phyloP scores from a whole-genome alignment of 2,113 vertebrate genomes.

The Misgurnus anguillicaudatus region DNA sequence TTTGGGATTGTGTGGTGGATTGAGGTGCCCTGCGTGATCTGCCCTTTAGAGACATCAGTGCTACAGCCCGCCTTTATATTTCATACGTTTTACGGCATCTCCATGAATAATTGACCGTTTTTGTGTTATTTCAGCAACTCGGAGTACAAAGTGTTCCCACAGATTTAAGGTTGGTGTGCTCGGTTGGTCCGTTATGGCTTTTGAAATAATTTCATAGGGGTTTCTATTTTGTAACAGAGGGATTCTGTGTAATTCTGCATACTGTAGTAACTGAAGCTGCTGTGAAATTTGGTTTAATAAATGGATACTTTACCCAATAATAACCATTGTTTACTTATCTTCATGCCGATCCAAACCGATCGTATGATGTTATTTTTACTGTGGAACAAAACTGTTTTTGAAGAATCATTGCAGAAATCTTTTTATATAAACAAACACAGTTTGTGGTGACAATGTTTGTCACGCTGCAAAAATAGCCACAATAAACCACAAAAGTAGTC shows the following conservation, averaged over 20 bases:
- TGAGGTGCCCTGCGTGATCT: constrained; percentile 38
- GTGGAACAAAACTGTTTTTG: too few species aligned
- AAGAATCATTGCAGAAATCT: too few species aligned
- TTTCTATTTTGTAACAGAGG: not conserved
- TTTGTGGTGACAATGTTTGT: too few species aligned
- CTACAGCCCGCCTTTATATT: constrained; percentile 42
- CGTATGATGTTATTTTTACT: too few species aligned
- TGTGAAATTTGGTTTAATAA: not conserved
- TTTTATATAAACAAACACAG: too few species aligned
- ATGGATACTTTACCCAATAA: not conserved
- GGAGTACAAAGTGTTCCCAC: constrained; percentile 34
- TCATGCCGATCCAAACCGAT: not conserved
- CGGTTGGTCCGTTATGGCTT: constrained; percentile 11
- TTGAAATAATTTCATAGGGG: not conserved
- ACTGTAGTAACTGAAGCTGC: not conserved
- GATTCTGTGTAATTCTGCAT: not conserved
- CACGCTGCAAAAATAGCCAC: too few species aligned
- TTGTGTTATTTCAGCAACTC: constrained; percentile 44
- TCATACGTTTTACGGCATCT: constrained; percentile 46
- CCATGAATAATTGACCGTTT: constrained; percentile 48
- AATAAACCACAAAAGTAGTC: too few species aligned
- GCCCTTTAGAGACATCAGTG: constrained; percentile 25
- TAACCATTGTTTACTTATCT: not conserved
- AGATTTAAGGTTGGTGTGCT: constrained; percentile 17
- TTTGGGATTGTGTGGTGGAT: constrained; percentile 32